phyloP scores from a whole-genome alignment of 1,140 invertebrate genomes.

The Galendromus occidentalis region DNA sequence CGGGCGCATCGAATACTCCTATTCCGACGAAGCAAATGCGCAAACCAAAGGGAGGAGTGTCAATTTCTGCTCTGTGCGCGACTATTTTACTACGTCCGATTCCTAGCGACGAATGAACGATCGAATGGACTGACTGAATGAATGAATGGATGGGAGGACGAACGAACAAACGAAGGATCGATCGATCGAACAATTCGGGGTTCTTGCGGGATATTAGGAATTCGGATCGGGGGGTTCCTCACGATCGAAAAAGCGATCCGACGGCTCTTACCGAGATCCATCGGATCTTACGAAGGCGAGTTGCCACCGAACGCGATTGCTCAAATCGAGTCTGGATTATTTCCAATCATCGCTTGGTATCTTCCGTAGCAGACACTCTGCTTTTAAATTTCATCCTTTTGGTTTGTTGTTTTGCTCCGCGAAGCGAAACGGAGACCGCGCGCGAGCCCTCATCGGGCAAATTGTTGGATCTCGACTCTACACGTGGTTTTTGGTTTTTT shows the following conservation, averaged over 20 bases:
- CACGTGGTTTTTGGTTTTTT: constrained; percentile 2
- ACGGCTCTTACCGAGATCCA: too few relatives aligned
- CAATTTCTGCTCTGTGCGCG: too few relatives aligned
- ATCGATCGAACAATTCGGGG: too few relatives aligned
- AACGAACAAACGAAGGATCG: too few relatives aligned
- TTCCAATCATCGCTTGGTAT: background rate
- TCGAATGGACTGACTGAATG: too few relatives aligned
- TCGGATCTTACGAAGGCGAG: too few relatives aligned
- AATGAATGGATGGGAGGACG: too few relatives aligned
- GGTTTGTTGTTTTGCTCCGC: constrained; percentile 4
- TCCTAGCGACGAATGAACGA: background rate
- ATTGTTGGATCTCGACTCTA: background rate
- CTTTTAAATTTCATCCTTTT: background rate
- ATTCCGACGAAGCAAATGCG: constrained; percentile 11
- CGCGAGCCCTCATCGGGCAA: background rate
- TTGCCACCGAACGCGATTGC: too few relatives aligned
- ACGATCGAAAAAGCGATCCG: too few relatives aligned
- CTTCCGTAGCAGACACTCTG: constrained; percentile 9
- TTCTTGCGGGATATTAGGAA: too few relatives aligned
- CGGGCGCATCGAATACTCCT: background rate
- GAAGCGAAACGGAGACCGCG: background rate
- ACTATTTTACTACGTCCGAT: constrained; percentile 8
- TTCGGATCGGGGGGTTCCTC: too few relatives aligned
- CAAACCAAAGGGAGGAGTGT: constrained; percentile 8
- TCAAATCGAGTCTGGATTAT: too few relatives aligned